These are phyloP conservation scores for Meloidogyne hapla DNA, from an alignment of 1,140 invertebrate species.

Conservation along the genomic window DNA sequence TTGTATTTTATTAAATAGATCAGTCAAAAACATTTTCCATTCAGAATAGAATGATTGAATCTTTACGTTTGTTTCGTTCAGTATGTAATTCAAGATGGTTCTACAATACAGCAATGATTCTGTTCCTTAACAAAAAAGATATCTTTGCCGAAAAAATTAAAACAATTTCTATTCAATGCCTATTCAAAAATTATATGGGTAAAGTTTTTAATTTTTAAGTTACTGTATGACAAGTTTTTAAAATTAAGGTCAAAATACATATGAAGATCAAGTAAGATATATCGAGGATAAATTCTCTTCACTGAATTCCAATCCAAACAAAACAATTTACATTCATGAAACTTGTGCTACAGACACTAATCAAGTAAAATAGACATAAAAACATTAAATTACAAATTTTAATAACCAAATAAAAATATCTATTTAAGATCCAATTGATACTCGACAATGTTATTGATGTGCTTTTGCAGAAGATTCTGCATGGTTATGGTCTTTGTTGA, in stretches of 20 bases:
- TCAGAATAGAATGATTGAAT: constrained; percentile 52
- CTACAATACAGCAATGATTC: constrained; percentile 53
- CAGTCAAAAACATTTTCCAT: too few species aligned
- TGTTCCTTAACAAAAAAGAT: constrained; percentile 61
- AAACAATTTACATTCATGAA: constrained; percentile 45
- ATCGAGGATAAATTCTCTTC: constrained; percentile 47
- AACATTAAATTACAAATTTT: constrained; percentile 57
- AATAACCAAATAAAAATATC: not conserved
- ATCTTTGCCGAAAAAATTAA: constrained; percentile 57
- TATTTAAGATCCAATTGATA: constrained; percentile 16
- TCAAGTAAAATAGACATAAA: constrained; percentile 9
- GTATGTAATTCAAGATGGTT: constrained; percentile 44
- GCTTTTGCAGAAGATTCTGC: constrained; percentile 20
- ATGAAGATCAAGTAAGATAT: constrained; percentile 33
- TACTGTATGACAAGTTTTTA: too few species aligned
- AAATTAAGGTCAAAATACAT: constrained; percentile 23
- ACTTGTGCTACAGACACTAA: constrained; percentile 38
- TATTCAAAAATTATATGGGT: constrained; percentile 32
- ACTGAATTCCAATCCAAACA: constrained; percentile 37
- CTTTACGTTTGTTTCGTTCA: constrained; percentile 43
- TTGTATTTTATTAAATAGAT: constrained; percentile 21
- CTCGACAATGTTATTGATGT: constrained; percentile 22
- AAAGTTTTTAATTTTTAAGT: too few species aligned
- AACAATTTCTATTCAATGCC: constrained; percentile 10
- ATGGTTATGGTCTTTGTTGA: constrained; percentile 10